These are phyloP conservation scores for Corvus hawaiiensis DNA, from an alignment of 2,113 vertebrate genomes.

Conservation along the genomic window DNA sequence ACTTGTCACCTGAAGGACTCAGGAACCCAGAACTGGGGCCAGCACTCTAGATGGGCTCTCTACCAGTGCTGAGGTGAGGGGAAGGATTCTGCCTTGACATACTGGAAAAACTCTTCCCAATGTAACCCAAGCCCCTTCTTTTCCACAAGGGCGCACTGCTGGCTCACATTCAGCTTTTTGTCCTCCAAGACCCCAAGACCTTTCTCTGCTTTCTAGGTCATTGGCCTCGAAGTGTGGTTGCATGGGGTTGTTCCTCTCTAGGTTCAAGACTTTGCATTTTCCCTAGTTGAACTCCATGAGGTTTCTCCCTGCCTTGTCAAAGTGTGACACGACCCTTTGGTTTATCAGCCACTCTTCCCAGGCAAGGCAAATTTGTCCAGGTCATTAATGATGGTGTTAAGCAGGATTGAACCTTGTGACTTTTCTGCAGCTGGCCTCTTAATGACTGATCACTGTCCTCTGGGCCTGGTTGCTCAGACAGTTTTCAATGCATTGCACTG, in stretches of 20 bases:
- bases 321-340: background rate
- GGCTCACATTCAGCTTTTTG: background rate
- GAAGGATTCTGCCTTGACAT: background rate
- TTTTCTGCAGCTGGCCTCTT: background rate
- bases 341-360: background rate
- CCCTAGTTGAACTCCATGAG: background rate
- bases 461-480: background rate
- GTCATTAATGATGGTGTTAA: background rate
- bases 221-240: background rate
- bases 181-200: background rate
- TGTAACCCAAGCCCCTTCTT: background rate
- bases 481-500: background rate
- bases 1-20: background rate
- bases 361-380: background rate
- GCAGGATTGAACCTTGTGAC: background rate
- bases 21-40: background rate
- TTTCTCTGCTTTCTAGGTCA: background rate
- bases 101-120: background rate
- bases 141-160: background rate
- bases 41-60: background rate
- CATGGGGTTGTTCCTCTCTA: background rate
- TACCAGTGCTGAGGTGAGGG: background rate
- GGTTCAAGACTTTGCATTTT: background rate
- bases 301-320: background rate
- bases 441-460: background rate